Evolutionary conservation across 2,113 vertebrate species (phyloP), one percentile per base, ranked within the genome.

Genomic region (Baryphthengus martii): DNA sequence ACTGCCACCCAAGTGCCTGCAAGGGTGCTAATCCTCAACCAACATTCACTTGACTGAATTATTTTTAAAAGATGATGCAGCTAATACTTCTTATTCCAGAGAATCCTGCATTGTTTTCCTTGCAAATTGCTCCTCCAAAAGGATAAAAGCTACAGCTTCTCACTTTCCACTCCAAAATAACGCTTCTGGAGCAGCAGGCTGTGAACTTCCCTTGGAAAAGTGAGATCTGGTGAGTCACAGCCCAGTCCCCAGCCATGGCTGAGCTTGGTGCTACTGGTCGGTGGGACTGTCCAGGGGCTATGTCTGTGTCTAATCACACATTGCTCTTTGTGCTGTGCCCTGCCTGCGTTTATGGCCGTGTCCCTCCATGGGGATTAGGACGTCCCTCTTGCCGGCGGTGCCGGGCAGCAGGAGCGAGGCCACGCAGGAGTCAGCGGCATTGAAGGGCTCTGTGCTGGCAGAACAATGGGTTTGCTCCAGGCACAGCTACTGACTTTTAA

Each of bases 101-200:
- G 92, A 96, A 95, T 96, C 95, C 90, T 93, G 91, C 86, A 94
- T 96, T 97, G 96, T 97, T 97, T 96, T 95, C 85, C 93, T 96
- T 96, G 88, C 87, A 97, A 97, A 97, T 95, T 96, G 95, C 95
- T 96, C 95, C 95, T 97, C 96, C 95, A 94, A 90, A 96, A 95
- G 93, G 95, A 96, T 92, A 86, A 96, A 96, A 94, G 93, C 90
- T 96, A 89, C 87, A 94, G 91, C 93, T 95, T 94, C 94, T 97
- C 94, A 85, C 95, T 96, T 96, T 92, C 95, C 90, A 58, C 73
- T 95, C 62, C 77, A 93, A 93, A 95, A 86, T 72, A 95, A 97
- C 91, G 77, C 65, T 71, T 84, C 91, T 87, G 85, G 66, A 87
- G 75, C 56, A 74, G 88, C 74, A 87, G 86, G 44, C 86, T 65